Conservation (phyloP, 2,797 vertebrate species). For the Rhinichthys osculus region DNA sequence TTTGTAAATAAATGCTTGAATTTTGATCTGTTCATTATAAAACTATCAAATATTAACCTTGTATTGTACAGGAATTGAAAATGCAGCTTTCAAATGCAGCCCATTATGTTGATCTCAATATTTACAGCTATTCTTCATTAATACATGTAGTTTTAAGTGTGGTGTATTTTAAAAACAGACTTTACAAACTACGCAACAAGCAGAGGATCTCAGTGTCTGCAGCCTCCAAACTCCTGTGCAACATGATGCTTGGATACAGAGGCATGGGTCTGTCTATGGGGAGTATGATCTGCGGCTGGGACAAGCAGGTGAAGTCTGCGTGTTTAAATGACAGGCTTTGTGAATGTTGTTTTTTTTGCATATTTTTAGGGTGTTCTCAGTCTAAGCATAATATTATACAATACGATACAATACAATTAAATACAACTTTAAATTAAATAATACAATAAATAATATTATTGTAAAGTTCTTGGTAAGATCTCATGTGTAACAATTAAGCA, state of each 20-base stretch:
- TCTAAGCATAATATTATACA: neutral
- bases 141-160: neutral
- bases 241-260: constrained; percentile 86
- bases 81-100: too few species aligned
- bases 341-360: neutral
- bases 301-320: constrained; percentile 83
- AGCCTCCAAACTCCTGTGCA: constrained; percentile 86
- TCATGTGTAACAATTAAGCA: neutral
- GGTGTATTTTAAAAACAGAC: constrained; percentile 66
- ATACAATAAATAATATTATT: neutral
- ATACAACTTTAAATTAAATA: too few species aligned
- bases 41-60: too few species aligned
- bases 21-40: too few species aligned
- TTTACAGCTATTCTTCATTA: neutral
- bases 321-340: neutral
- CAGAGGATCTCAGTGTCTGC: constrained; percentile 85
- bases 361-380: too few species aligned
- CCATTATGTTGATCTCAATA: accelerated
- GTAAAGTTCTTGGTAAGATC: neutral
- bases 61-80: too few species aligned
- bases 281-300: constrained; percentile 92
- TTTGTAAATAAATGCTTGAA: too few species aligned
- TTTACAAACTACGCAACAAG: constrained; percentile 84
- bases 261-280: constrained; percentile 86
- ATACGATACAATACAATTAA: too few species aligned